These are phyloP conservation scores for Globicephala melas DNA, from an alignment of 2,113 vertebrate species.

Conservation along the genomic window DNA sequence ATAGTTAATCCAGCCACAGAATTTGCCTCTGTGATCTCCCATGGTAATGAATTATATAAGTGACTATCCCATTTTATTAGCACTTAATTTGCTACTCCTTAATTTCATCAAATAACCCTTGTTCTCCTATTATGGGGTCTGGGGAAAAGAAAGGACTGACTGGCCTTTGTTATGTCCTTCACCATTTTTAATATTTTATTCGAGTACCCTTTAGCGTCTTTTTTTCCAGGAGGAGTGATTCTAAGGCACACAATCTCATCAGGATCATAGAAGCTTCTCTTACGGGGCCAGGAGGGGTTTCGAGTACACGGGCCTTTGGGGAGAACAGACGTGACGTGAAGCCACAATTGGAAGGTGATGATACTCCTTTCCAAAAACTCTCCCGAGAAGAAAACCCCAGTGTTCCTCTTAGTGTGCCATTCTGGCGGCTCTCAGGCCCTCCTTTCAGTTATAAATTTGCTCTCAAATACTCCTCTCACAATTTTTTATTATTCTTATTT, in stretches of 20 bases:
- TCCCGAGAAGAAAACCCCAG: not conserved
- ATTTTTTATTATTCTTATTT: not conserved
- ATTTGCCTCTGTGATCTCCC: slow-evolving; percentile 70
- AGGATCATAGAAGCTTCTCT: slow-evolving; percentile 34
- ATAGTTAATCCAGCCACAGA: slow-evolving; percentile 53
- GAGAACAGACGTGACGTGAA: slow-evolving; percentile 6
- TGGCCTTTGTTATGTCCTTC: slow-evolving; percentile 68
- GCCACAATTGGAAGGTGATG: not conserved
- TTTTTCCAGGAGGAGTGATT: slow-evolving; percentile 40
- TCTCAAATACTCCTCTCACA: slow-evolving; percentile 7
- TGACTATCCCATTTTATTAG: slow-evolving; percentile 70
- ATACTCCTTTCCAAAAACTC: not conserved
- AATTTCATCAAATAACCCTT: slow-evolving; percentile 70
- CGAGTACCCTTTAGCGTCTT: slow-evolving; percentile 63
- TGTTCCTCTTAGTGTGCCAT: not conserved
- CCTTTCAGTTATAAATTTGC: slow-evolving; percentile 3
- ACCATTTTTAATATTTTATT: slow-evolving; percentile 68
- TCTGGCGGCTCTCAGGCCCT: not conserved
- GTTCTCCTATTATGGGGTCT: slow-evolving; percentile 63
- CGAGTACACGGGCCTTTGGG: slow-evolving; percentile 6
- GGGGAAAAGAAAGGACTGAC: slow-evolving; percentile 58
- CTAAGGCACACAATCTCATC: slow-evolving; percentile 49
- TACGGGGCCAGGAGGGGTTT: not conserved
- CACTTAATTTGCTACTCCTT: slow-evolving; percentile 70
- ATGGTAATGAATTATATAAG: slow-evolving; percentile 66